Evolutionary conservation across 1,140 invertebrate genomes (phyloP).

Genomic region (Drosophila tropicalis): DNA sequence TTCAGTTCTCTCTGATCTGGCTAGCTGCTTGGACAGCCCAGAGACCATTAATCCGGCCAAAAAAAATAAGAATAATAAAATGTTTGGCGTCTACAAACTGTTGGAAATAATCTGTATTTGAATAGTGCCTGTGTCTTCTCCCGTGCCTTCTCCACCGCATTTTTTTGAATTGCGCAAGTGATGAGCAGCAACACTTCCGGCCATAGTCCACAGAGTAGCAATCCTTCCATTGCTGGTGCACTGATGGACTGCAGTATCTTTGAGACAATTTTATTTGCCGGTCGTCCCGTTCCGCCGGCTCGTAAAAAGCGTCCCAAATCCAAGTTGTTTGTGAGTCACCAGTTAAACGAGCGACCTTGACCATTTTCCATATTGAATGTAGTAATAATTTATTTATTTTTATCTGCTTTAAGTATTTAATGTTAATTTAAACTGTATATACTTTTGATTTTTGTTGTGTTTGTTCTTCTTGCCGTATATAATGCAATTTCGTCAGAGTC

Average conservation of each 20-base stretch:
- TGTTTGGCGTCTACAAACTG: constrained; percentile 57
- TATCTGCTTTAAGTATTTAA: constrained; percentile 46
- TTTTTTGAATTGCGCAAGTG: constrained; percentile 60
- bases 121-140: constrained; percentile 28
- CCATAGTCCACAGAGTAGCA: constrained; percentile 51
- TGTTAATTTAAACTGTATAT: constrained; percentile 32
- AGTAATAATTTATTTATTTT: constrained; percentile 55
- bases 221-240: constrained; percentile 17
- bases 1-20: constrained; percentile 51
- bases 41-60: constrained; percentile 37
- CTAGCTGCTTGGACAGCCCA: constrained; percentile 30
- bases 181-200: constrained; percentile 75
- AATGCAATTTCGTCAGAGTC: constrained; percentile 55
- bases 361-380: constrained; percentile 40
- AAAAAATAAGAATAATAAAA: constrained; percentile 22
- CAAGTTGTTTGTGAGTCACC: constrained; percentile 71
- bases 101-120: constrained; percentile 47
- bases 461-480: constrained; percentile 14
- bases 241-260: constrained; percentile 57
- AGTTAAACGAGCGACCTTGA: constrained; percentile 36
- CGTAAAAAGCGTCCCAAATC: constrained; percentile 77
- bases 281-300: constrained; percentile 69
- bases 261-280: constrained; percentile 62
- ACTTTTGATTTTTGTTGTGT: constrained; percentile 27
- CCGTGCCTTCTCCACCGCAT: not conserved